phyloP scores from a whole-genome alignment of 1,140 invertebrate genomes.

The Drosophila kikkawai region DNA sequence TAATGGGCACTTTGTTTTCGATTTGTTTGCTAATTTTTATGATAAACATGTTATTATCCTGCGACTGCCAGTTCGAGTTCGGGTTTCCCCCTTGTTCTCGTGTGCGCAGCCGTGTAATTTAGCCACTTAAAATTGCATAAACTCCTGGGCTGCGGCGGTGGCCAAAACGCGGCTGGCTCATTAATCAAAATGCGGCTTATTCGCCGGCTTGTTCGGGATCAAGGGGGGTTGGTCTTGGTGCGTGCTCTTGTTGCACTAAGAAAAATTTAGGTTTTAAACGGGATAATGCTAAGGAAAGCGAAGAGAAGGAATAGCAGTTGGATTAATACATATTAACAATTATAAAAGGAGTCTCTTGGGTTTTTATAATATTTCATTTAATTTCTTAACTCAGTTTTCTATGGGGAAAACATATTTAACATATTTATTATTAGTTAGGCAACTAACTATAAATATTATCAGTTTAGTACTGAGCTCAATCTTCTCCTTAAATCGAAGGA shows the following conservation, averaged over 20 bases:
- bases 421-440: too few species aligned
- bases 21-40: conserved; percentile 80
- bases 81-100: conserved; percentile 10
- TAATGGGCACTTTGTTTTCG: conserved; percentile 69
- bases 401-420: neutral
- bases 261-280: neutral
- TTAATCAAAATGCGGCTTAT: conserved; percentile 62
- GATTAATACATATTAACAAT: too few species aligned
- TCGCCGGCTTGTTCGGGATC: neutral
- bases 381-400: neutral
- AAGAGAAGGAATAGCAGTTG: fast-evolving
- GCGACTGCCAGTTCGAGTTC: conserved; percentile 1
- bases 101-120: conserved; percentile 65
- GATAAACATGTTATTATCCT: conserved; percentile 81
- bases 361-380: neutral
- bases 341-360: neutral
- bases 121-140: conserved; percentile 81
- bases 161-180: conserved; percentile 48
- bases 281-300: neutral
- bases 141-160: conserved; percentile 57
- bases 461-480: neutral
- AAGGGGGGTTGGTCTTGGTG: conserved; percentile 20
- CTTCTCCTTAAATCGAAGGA: neutral
- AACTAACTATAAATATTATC: neutral
- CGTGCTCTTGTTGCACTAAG: conserved; percentile 30